Conservation (phyloP, 2,797 vertebrate species). For the Heteromormyrus szaboi region DNA sequence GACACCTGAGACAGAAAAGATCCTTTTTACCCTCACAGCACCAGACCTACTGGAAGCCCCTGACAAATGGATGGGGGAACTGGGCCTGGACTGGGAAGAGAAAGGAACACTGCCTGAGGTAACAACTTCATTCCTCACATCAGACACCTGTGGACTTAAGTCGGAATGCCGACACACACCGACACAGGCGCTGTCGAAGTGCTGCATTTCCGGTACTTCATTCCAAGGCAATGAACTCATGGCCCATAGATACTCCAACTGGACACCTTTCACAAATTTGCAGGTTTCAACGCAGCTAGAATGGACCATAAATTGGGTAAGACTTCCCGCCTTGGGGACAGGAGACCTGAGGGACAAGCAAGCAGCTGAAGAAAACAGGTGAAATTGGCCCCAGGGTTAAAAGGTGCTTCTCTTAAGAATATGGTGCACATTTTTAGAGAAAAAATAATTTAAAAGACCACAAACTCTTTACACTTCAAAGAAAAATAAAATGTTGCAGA, state of each 20-base stretch:
- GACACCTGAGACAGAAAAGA: constrained; percentile 3
- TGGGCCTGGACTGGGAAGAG: neutral
- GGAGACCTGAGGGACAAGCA: neutral
- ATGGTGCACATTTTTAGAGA: neutral
- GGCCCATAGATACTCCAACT: neutral
- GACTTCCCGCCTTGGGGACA: neutral
- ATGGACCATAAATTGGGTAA: neutral
- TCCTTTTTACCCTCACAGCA: neutral
- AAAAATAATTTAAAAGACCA: neutral
- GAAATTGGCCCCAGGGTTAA: neutral
- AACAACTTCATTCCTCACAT: neutral
- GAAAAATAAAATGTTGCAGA: neutral
- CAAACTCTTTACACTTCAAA: neutral
- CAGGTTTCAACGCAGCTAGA: neutral
- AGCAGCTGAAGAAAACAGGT: neutral
- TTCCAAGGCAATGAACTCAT: neutral
- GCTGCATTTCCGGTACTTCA: neutral
- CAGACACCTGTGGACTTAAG: neutral
- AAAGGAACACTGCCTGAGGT: neutral
- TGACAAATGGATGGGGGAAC: neutral
- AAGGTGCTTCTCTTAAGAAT: neutral
- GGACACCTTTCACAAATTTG: neutral
- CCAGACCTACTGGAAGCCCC: neutral
- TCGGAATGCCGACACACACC: neutral
- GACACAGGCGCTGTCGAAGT: neutral